Conservation (phyloP, 2,888 invertebrate species). For the Nomada lathburiana region DNA sequence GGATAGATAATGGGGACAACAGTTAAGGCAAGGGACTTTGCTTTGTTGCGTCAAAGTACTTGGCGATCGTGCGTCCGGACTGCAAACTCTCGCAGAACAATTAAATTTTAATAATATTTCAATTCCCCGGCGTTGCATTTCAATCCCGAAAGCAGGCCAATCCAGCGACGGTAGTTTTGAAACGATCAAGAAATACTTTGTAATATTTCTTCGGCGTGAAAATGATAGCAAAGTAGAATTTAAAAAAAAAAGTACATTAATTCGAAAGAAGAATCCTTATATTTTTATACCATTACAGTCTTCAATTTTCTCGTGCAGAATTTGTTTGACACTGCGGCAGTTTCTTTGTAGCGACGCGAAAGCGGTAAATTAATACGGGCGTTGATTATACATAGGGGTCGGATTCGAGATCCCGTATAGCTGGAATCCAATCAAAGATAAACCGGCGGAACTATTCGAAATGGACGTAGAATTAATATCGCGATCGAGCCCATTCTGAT, state of each 20-base stretch:
- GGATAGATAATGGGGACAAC: slow-evolving; percentile 38
- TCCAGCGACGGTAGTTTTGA: background rate
- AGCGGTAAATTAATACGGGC: slow-evolving; percentile 36
- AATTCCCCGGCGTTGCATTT: too few species aligned
- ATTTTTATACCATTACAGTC: background rate
- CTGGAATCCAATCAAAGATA: slow-evolving; percentile 64
- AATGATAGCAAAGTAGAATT: too few species aligned
- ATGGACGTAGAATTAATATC: slow-evolving; percentile 66
- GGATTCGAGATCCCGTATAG: slow-evolving; percentile 36
- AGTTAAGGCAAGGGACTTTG: slow-evolving; percentile 37
- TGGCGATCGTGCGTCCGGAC: background rate
- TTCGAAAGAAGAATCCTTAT: background rate
- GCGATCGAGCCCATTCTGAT: slow-evolving; percentile 44
- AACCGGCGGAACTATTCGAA: slow-evolving; percentile 60
- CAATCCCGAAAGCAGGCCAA: too few species aligned
- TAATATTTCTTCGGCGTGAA: background rate
- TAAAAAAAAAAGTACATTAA: too few species aligned
- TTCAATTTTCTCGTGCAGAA: background rate
- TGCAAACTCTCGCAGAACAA: background rate
- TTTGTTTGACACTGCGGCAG: background rate
- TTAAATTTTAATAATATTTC: background rate
- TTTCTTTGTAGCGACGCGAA: slow-evolving; percentile 1
- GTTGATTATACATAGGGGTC: slow-evolving; percentile 24
- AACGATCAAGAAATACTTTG: background rate
- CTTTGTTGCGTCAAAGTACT: slow-evolving; percentile 23